Conservation (phyloP, 2,797 vertebrate genomes). For the Pseudomugil tenellus region DNA sequence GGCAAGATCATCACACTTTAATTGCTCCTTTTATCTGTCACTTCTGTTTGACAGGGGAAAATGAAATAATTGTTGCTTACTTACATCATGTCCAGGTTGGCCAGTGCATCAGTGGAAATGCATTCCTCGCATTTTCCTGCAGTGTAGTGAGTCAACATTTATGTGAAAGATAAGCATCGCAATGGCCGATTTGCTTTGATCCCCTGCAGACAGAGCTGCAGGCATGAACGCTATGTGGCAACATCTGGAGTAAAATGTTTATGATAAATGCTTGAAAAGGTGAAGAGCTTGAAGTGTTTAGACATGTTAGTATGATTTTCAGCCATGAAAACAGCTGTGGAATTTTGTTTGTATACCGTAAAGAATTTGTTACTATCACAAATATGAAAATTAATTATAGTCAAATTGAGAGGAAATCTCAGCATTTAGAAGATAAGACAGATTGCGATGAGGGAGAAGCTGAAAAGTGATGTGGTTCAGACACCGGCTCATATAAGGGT, state of each 20-base stretch:
- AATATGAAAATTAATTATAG: slow-evolving; percentile 9
- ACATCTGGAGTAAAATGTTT: slow-evolving; percentile 11
- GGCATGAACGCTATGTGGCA: neutral
- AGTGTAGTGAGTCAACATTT: slow-evolving; percentile 10
- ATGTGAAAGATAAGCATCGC: slow-evolving; percentile 1
- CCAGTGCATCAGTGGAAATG: neutral
- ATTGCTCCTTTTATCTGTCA: neutral
- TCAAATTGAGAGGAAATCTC: slow-evolving; percentile 11
- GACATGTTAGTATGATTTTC: slow-evolving; percentile 7
- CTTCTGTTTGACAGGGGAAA: neutral
- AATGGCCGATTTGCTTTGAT: neutral
- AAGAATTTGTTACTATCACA: neutral
- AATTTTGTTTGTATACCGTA: neutral
- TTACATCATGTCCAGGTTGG: neutral
- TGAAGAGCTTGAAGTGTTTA: slow-evolving; percentile 7
- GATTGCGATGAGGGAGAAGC: slow-evolving; percentile 44
- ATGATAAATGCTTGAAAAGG: slow-evolving; percentile 4
- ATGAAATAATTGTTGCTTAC: neutral
- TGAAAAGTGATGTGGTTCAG: slow-evolving; percentile 27
- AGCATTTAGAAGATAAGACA: slow-evolving; percentile 31
- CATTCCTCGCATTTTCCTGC: neutral
- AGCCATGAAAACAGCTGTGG: slow-evolving; percentile 3
- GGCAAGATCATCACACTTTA: too few species aligned
- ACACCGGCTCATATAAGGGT: slow-evolving; percentile 32
- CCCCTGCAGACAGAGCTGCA: neutral